phyloP scores from a whole-genome alignment of 2,113 vertebrate genomes.

The Oryzias woworae region DNA sequence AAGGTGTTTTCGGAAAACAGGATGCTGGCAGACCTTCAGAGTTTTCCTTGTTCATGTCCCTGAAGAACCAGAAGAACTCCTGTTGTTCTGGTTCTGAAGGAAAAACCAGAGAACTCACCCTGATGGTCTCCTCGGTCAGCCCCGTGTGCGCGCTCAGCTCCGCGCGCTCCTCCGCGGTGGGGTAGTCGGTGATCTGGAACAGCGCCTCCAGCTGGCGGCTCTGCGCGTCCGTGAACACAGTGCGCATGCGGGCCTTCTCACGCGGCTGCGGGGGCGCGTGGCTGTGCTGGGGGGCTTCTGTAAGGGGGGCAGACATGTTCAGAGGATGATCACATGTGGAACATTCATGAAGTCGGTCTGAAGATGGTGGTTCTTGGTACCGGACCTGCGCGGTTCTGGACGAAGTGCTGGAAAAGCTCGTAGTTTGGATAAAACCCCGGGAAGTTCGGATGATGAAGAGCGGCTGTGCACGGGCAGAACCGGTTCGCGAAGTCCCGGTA shows the following conservation, averaged over 20 bases:
- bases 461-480: slow-evolving; percentile 13
- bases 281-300: neutral
- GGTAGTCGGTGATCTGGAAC: slow-evolving; percentile 66
- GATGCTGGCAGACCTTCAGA: neutral
- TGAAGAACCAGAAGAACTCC: too few species aligned
- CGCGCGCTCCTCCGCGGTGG: slow-evolving; percentile 56
- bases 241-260: slow-evolving; percentile 59
- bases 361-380: neutral
- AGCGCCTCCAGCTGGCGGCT: slow-evolving; percentile 67
- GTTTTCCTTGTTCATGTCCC: too few species aligned
- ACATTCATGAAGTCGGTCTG: neutral
- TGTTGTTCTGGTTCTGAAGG: neutral
- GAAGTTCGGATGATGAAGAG: slow-evolving; percentile 29
- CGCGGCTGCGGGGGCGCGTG: slow-evolving; percentile 9
- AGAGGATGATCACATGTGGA: too few species aligned
- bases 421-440: slow-evolving; percentile 1
- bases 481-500: slow-evolving; percentile 21
- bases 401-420: slow-evolving; percentile 15
- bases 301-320: too few species aligned
- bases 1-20: neutral
- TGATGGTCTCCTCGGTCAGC: slow-evolving; percentile 73
- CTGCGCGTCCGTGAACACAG: slow-evolving; percentile 74
- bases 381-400: slow-evolving; percentile 10
- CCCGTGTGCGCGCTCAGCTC: slow-evolving; percentile 57
- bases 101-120: slow-evolving; percentile 61